These are phyloP conservation scores for Trichogramma pretiosum DNA, from an alignment of 1,140 invertebrate genomes.

Conservation along the genomic window DNA sequence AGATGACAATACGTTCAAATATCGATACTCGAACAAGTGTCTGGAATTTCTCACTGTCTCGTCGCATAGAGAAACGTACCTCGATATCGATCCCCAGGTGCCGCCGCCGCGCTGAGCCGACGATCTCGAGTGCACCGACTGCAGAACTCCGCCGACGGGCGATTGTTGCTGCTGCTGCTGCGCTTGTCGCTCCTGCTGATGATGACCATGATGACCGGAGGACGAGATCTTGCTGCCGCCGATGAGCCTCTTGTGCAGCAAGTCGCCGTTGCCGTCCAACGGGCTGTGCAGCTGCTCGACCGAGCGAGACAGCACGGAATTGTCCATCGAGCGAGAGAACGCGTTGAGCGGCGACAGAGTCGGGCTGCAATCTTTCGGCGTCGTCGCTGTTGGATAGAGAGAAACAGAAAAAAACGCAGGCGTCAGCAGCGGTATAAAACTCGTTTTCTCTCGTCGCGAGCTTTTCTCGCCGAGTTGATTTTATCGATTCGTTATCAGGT, in stretches of 20 bases:
- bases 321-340: conserved; percentile 67
- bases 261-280: conserved; percentile 53
- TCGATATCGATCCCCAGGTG: conserved; percentile 48
- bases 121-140: conserved; percentile 40
- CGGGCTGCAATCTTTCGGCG: conserved; percentile 74
- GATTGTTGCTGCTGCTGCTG: conserved; percentile 24
- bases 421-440: no score
- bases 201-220: no score
- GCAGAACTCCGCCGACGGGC: conserved; percentile 33
- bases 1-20: not conserved
- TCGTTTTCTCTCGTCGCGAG: conserved; percentile 11
- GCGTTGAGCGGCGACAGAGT: conserved; percentile 71
- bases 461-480: no score
- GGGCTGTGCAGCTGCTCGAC: conserved; percentile 66
- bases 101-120: conserved; percentile 43
- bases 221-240: not conserved
- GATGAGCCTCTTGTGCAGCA: no score
- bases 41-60: not conserved
- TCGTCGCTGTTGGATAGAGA: conserved; percentile 62
- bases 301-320: conserved; percentile 64
- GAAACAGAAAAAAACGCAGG: no score
- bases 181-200: not conserved
- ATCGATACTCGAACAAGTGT: no score
- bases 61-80: conserved; percentile 23
- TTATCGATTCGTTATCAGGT: no score